These are phyloP conservation scores for Hymenochirus boettgeri DNA, from an alignment of 2,113 vertebrate genomes.

Conservation along the genomic window DNA sequence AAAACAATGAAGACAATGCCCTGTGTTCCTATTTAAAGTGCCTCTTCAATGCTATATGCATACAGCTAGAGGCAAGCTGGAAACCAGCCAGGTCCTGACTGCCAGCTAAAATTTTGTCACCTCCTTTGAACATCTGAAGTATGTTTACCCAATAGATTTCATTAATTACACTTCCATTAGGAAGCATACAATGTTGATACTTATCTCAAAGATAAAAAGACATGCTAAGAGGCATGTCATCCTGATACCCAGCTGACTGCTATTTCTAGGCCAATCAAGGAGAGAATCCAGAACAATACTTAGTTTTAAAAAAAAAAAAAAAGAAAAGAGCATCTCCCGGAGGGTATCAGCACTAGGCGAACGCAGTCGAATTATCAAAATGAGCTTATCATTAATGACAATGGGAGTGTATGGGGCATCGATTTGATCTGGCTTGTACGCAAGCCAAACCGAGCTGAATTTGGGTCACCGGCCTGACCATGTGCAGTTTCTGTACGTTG, in stretches of 20 bases:
- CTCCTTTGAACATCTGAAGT: constrained; percentile 86
- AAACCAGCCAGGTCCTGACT: constrained; percentile 76
- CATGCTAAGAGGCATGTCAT: constrained; percentile 84
- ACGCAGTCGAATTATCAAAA: constrained; percentile 85
- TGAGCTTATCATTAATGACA: constrained; percentile 84
- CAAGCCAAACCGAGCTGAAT: constrained; percentile 67
- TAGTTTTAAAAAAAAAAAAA: constrained; percentile 62
- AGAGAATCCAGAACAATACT: constrained; percentile 81
- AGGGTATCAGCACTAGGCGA: constrained; percentile 74
- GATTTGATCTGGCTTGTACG: constrained; percentile 70
- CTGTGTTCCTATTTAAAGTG: constrained; percentile 80
- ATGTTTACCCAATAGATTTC: constrained; percentile 92
- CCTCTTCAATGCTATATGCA: constrained; percentile 76
- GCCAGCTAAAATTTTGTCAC: constrained; percentile 80
- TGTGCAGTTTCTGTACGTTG: too few relatives aligned
- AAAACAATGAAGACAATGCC: constrained; percentile 67
- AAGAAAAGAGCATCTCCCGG: constrained; percentile 65
- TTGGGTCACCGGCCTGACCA: constrained; percentile 74
- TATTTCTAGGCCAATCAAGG: constrained; percentile 83
- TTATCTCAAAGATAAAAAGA: constrained; percentile 91
- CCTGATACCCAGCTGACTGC: constrained; percentile 78
- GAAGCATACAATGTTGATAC: constrained; percentile 85
- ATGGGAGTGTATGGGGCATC: constrained; percentile 71
- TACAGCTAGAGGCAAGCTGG: constrained; percentile 82
- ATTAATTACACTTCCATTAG: constrained; percentile 92